Base-by-base conservation (phyloP, 2,113 vertebrate genomes). In the Archocentrus centrarchus region DNA sequence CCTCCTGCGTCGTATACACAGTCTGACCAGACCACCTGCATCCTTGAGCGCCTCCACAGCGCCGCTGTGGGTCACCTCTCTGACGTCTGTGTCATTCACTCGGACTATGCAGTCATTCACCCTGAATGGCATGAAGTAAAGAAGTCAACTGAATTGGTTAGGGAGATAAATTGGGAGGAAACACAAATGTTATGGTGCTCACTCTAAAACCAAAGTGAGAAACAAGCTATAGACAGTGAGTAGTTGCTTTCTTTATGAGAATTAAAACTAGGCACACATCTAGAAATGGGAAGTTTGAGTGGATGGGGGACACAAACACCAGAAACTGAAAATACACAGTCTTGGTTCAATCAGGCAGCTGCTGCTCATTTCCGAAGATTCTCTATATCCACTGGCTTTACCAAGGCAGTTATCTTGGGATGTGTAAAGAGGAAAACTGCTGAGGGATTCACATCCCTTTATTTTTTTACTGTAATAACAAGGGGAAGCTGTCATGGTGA, bases 21-120 rank as follows among this genome's bases (percentile, higher is more conserved):
- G 95, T n/a, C 96, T 93, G 59, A 99, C 98, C 11, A 99, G 96
- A 80, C 97, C 97, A 32, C 98, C 98, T 0, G 98, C 98, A 79
- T 99, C 98, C 89, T 99, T 99, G 89, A 99, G 84, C 0, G 98
- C 98, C 90, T 99, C 98, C 61, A 99, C 98, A 0, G 98, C 98
- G 88, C 97, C 97, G 85, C 98, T 99, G 93, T 99, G 98, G 85
- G 98, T 99, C 93, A 99, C 98, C 83, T 98, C 97, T 55, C 96
- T 96, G 59, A 99, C 98, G 37, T 99, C 98, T 6, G 97, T 97
- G 81, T 99, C 98, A 24, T 99, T 99, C 24, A 99, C 98, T 39
- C 97, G 96, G 13, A 99, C 92, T 85, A 99, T 99, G 84, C 97
- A 98, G 92, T 99, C 98, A 0, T 99, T 99, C 39, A 99, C 98